Base-by-base conservation (phyloP, 2,797 vertebrate species). In the Argentina silus region DNA sequence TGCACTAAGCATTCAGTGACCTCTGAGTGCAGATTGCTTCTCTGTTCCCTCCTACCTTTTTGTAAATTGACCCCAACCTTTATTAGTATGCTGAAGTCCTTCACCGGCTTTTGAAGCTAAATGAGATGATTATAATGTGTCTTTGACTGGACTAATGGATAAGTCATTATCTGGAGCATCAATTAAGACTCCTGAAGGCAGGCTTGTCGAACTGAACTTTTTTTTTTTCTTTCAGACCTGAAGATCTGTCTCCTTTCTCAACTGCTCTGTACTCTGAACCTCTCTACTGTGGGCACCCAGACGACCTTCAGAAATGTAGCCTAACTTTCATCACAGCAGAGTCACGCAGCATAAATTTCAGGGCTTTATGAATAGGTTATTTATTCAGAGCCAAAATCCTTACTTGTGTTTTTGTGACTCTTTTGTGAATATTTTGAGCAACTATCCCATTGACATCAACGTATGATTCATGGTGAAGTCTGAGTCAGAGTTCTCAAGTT, bases 91-190 rank as follows among this genome's bases (percentile, higher is more conserved):
- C 67, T 65, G 60, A 44, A 50, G 76, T 84, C 70, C 61, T 72
- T 73, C 69, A 3, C 21, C 21, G 42, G 75, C 50, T 76, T 80
- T 77, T 75, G 44, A 67, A 71, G 73, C 67, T 7, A 9, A 83
- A 72, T 84, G 77, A 86, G 88, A 84, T 85, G 65, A 79, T 80
- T 76, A 78, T 67, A 85, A 48, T 79, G 69, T 67, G 72, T 79
- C 75, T 72, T 75, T 82, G 72, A 75, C 75, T 62, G 68, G 62
- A 66, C 72, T 80, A 87, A 88, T 87, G 74, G 78, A 80, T 78
- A 86, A 84, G 83, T 83, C 80, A 83, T 87, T 76, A 87, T 89
- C 78, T 83, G 67, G 75, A 79, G 82, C 78, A 85, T 81, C 85
- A 89, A 87, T 91, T 91, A 87, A 80, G 81, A 71, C 67, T 87